These are phyloP conservation scores for Eilema sororculum DNA, from an alignment of 2,888 invertebrate species.

Conservation along the genomic window DNA sequence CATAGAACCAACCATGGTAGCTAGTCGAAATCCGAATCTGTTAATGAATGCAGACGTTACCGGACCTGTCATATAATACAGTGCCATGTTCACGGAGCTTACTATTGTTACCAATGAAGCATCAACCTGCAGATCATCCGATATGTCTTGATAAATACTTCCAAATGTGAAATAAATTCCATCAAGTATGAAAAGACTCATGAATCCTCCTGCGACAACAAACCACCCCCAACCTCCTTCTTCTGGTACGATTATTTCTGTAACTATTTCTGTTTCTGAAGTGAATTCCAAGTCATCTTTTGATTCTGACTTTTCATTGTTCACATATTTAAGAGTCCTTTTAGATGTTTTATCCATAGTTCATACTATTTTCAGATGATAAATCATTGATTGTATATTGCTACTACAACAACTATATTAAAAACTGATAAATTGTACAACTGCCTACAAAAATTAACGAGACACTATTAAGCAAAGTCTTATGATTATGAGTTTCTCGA, in stretches of 20 bases:
- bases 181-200: constrained; percentile 68
- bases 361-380: not conserved
- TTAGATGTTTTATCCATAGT: not conserved
- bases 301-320: not conserved
- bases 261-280: constrained; percentile 76
- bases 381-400: no score
- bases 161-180: constrained; percentile 77
- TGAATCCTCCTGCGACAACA: constrained; percentile 70
- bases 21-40: constrained; percentile 77
- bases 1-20: constrained; percentile 74
- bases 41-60: constrained; percentile 78
- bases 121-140: constrained; percentile 61
- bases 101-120: constrained; percentile 69
- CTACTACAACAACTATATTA: no score
- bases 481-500: not conserved
- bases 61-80: constrained; percentile 74
- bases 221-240: constrained; percentile 83
- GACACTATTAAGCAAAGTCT: not conserved
- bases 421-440: no score
- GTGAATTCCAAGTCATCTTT: not conserved
- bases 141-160: constrained; percentile 68
- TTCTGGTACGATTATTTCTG: constrained; percentile 76
- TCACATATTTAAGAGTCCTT: constrained; percentile 3
- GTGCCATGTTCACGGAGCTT: constrained; percentile 73
- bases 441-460: not conserved